phyloP scores from a whole-genome alignment of 2,113 vertebrate species.

The Propithecus coquereli region DNA sequence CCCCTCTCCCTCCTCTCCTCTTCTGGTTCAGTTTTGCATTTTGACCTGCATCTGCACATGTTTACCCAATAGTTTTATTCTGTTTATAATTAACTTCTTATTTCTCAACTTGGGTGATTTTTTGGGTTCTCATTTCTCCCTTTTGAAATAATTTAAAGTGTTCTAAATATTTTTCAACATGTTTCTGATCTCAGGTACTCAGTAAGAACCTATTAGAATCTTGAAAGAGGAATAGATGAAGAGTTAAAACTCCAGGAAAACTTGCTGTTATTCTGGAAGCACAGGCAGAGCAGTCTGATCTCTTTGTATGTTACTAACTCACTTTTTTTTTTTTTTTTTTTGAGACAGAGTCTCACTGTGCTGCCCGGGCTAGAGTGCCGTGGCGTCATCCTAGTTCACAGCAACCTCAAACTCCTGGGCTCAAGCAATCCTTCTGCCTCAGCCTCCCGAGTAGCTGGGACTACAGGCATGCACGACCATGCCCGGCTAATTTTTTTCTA shows the following conservation, averaged over 20 bases:
- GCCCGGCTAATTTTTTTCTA: too few relatives aligned
- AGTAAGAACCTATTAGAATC: slow-evolving; percentile 64
- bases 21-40: slow-evolving; percentile 34
- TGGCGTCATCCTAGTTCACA: too few relatives aligned
- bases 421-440: too few relatives aligned
- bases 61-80: slow-evolving; percentile 65
- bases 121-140: slow-evolving; percentile 33
- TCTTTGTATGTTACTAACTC: neutral
- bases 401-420: too few relatives aligned
- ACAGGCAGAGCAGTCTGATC: neutral
- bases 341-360: too few relatives aligned
- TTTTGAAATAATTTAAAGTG: slow-evolving; percentile 64
- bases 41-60: slow-evolving; percentile 42
- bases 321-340: too few relatives aligned
- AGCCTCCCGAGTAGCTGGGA: too few relatives aligned
- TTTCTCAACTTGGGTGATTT: slow-evolving; percentile 62
- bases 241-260: neutral
- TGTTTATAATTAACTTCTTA: slow-evolving; percentile 60
- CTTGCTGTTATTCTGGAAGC: neutral
- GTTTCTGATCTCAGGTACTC: slow-evolving; percentile 81
- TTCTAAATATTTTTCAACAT: slow-evolving; percentile 71
- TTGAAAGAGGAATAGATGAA: slow-evolving; percentile 39
- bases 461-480: too few relatives aligned
- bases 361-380: too few relatives aligned
- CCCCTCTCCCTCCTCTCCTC: neutral